A percentile compares a stretch with the other conserved stretches of the same genome.
Evolutionary conservation across 2,113 vertebrate species (phyloP).

Genomic region (Gallinago undulata): DNA sequence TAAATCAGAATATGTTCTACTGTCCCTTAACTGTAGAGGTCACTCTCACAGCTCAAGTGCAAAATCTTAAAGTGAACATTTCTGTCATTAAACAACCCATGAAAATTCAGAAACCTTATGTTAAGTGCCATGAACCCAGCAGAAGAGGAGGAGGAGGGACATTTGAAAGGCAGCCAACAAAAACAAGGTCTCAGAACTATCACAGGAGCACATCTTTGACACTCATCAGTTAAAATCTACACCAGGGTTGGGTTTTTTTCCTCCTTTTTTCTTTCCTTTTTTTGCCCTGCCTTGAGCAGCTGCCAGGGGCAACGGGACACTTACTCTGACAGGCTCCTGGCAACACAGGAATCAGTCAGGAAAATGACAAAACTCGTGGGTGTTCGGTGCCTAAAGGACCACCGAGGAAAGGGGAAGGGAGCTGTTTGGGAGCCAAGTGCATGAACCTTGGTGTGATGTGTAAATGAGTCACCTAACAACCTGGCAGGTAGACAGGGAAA

Average conservation of each 20-base stretch:
- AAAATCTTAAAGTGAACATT: neutral
- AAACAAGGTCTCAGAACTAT: neutral
- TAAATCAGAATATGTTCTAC: neutral
- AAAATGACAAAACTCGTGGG: neutral
- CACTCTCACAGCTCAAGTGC: neutral
- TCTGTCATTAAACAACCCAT: neutral
- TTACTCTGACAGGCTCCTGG: neutral
- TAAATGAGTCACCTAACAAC: slow-evolving; percentile 65
- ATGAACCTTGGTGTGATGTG: neutral
- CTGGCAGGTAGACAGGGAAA: slow-evolving; percentile 52
- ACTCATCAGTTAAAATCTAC: neutral
- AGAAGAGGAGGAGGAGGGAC: neutral
- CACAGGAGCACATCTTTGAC: neutral
- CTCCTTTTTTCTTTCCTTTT: neutral
- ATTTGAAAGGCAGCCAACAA: neutral
- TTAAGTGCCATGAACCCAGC: neutral
- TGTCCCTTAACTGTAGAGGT: neutral
- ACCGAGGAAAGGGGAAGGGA: neutral
- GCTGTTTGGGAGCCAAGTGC: neutral
- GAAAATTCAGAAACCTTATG: neutral
- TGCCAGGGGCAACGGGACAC: neutral
- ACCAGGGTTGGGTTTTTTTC: neutral
- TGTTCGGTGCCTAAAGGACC: neutral
- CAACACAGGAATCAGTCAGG: neutral
- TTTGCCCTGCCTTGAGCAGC: neutral